phyloP scores from a whole-genome alignment of 2,113 vertebrate species.

The Cichladusa arquata region DNA sequence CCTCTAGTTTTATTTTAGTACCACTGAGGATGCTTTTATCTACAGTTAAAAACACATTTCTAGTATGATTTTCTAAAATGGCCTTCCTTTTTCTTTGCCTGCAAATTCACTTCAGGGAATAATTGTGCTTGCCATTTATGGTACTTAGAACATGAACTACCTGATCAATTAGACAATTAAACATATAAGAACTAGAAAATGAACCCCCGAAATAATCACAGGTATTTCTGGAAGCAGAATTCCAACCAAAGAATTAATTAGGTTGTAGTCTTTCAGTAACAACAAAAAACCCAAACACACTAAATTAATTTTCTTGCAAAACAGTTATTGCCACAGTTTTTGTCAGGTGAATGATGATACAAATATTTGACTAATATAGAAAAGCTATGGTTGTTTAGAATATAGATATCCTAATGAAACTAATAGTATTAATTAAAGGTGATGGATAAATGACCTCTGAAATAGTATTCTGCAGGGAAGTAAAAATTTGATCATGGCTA shows the following conservation, averaged over 20 bases:
- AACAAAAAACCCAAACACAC: background rate
- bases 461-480: background rate
- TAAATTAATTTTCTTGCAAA: background rate
- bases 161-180: slow-evolving; percentile 29
- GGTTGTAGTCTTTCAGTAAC: background rate
- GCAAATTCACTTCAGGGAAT: slow-evolving; percentile 12
- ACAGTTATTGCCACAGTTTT: background rate
- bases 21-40: slow-evolving; percentile 13
- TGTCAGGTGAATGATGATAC: background rate
- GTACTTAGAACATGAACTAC: background rate
- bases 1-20: slow-evolving; percentile 2
- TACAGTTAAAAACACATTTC: background rate
- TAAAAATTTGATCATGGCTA: background rate
- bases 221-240: slow-evolving; percentile 22
- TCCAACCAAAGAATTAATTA: background rate
- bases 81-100: background rate
- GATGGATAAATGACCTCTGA: background rate
- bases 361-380: background rate
- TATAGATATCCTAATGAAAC: background rate
- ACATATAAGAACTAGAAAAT: slow-evolving; percentile 7
- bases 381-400: background rate
- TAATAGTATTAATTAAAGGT: background rate
- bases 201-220: slow-evolving; percentile 7
- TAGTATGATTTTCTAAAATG: background rate
- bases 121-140: slow-evolving; percentile 10